Percentiles rank a stretch among this genome's conserved stretches.
Conservation (phyloP, 2,888 invertebrate species). For the Opisthograptis luteolata region DNA sequence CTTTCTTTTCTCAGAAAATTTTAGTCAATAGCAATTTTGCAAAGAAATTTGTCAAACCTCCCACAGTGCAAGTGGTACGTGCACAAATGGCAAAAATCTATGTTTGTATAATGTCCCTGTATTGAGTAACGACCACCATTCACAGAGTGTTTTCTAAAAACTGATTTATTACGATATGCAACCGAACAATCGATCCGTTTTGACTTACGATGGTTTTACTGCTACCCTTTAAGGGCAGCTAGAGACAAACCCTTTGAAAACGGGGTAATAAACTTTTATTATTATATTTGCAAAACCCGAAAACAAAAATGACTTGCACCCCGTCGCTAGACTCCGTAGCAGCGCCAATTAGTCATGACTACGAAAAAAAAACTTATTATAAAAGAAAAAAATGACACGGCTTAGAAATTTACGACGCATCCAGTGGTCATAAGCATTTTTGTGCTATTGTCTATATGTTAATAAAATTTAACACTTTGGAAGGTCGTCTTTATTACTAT, state of each 20-base stretch:
- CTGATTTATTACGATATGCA: slow-evolving; percentile 81
- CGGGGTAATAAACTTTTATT: slow-evolving; percentile 82
- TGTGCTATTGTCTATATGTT: slow-evolving; percentile 67
- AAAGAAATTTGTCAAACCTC: slow-evolving; percentile 68
- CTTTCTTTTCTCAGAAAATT: slow-evolving; percentile 78
- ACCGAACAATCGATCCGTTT: slow-evolving; percentile 75
- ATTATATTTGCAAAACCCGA: slow-evolving; percentile 79
- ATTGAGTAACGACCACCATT: slow-evolving; percentile 77
- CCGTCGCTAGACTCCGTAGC: slow-evolving; percentile 63
- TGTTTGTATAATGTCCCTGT: slow-evolving; percentile 82
- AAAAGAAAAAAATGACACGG: slow-evolving; percentile 67
- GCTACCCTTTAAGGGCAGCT: slow-evolving; percentile 73
- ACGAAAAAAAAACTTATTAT: slow-evolving; percentile 66
- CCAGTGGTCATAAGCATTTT: slow-evolving; percentile 64
- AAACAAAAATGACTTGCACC: slow-evolving; percentile 70
- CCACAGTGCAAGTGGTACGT: slow-evolving; percentile 80
- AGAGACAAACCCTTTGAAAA: slow-evolving; percentile 80
- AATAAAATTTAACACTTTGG: slow-evolving; percentile 76
- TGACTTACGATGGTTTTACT: slow-evolving; percentile 74
- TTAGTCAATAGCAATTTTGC: slow-evolving; percentile 58
- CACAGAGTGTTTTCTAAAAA: slow-evolving; percentile 66
- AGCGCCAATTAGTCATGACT: slow-evolving; percentile 77
- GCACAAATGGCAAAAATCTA: slow-evolving; percentile 80
- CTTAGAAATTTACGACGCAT: slow-evolving; percentile 70
- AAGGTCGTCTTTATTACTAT: slow-evolving; percentile 60